phyloP scores from a whole-genome alignment of 1,140 invertebrate genomes.

The Helicorthomorpha holstii region DNA sequence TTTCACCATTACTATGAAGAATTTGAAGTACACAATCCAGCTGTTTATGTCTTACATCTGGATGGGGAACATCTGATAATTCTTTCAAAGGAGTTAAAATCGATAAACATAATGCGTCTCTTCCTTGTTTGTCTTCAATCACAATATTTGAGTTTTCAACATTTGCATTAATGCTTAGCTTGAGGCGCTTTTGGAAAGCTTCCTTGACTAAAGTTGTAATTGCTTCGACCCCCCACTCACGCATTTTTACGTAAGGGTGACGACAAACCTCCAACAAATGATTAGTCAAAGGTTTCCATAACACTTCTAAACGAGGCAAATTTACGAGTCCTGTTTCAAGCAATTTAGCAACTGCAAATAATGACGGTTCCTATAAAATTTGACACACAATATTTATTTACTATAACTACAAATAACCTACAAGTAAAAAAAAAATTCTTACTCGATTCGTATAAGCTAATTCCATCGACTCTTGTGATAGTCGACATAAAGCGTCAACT shows the following conservation, averaged over 20 bases:
- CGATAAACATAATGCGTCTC: constrained; percentile 32
- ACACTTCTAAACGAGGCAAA: constrained; percentile 75
- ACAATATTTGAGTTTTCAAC: neutral
- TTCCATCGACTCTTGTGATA: constrained; percentile 94
- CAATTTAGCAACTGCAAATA: constrained; percentile 94
- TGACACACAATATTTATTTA: neutral
- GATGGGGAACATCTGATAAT: constrained; percentile 68
- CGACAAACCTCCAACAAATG: constrained; percentile 90
- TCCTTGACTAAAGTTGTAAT: constrained; percentile 86
- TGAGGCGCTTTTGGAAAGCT: constrained; percentile 71
- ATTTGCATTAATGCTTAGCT: too few species aligned
- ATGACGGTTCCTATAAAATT: constrained; percentile 60
- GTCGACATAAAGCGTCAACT: constrained; percentile 88
- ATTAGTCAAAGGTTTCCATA: constrained; percentile 92
- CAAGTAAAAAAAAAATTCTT: constrained; percentile 17
- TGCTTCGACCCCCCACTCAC: constrained; percentile 94
- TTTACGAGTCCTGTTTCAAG: constrained; percentile 92
- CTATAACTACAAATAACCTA: neutral
- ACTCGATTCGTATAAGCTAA: constrained; percentile 84
- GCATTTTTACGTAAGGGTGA: constrained; percentile 84
- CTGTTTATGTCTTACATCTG: constrained; percentile 86
- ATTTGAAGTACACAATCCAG: constrained; percentile 86
- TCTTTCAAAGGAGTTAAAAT: constrained; percentile 67
- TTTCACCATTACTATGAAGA: constrained; percentile 80
- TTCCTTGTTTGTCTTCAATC: neutral